Evolutionary conservation across 2,113 vertebrate genomes (phyloP), one percentile per base, ranked within the genome.

Genomic region (Trichechus manatus): DNA sequence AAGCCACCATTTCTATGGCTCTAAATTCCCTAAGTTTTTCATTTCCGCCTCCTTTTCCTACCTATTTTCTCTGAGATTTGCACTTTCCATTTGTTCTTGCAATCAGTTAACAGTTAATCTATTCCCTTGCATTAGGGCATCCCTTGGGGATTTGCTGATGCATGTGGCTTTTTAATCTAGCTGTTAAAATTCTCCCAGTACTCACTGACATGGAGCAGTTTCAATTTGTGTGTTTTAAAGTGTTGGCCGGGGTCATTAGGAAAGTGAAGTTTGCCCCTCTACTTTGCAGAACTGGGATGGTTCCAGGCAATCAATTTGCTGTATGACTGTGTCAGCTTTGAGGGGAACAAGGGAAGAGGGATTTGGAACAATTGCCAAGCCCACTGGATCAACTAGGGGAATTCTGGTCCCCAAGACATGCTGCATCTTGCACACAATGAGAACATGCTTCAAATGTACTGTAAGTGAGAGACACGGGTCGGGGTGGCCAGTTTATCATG

Each of bases 151-250:
- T 93, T 93, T 95, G 82, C 94, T 93, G 68, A 95, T 95, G 92
- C 92, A 97, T 97, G 39, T 96, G 95, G 90, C 87, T 92, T 97
- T 97, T 97, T 97, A 97, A 95, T 95, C 87, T 42, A 79, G 75
- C 95, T 94, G 93, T 97, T 97, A 96, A 94, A 93, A 97, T 95
- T 96, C 93, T 95, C 92, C 92, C 87, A 82, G 33, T 90, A 90
- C 83, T 96, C 93, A 87, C 59, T 74, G 93, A 94, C 75, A 61
- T 1, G 7, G 39, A 95, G 53, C 66, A 36, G 39, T 87, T 97
- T 96, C 94, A 90, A 84, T 97, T 95, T 97, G 77, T 95, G 47
- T 91, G 89, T 84, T 79, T 93, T 83, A 77, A 92, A 85, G 80
- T 20, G 14, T 59, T 84, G 61, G 27, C 63, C 20, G 27, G 87